Evolutionary conservation across 2,797 vertebrate genomes (phyloP).

Genomic region (Ctenopoma multispine): DNA sequence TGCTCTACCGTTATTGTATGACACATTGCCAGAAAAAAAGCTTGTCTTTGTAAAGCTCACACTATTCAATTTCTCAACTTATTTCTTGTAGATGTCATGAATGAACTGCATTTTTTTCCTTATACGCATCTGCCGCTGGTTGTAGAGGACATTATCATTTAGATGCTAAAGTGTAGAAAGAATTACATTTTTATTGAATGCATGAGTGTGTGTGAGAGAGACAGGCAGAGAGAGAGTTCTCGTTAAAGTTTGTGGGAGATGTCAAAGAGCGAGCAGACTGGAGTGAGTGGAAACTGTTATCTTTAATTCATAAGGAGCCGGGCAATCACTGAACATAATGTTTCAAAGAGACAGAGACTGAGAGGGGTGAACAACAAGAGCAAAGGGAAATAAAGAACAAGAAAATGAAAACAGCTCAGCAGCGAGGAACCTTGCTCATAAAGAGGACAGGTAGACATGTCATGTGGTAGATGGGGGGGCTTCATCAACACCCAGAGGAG

Average conservation of each 20-base stretch:
- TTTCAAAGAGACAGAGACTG: constrained; percentile 36
- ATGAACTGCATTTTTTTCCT: constrained; percentile 28
- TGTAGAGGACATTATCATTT: constrained; percentile 24
- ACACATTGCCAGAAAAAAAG: not conserved
- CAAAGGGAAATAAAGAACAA: constrained; percentile 11
- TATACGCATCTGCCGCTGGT: not conserved
- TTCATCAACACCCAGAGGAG: no score
- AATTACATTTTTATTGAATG: constrained; percentile 28
- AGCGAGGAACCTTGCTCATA: constrained; percentile 21
- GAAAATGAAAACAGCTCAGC: constrained; percentile 14
- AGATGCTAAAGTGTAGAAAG: constrained; percentile 2
- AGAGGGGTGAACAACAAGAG: constrained; percentile 25
- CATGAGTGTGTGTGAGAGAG: not conserved
- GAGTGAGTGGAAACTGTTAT: constrained; percentile 24
- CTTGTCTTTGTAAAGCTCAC: constrained; percentile 13
- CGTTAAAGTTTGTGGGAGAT: constrained; percentile 25
- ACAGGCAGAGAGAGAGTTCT: not conserved
- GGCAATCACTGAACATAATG: constrained; percentile 31
- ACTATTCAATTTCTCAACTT: constrained; percentile 25
- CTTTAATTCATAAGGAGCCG: constrained; percentile 49
- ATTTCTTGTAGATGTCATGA: constrained; percentile 20
- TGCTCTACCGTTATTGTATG: not conserved
- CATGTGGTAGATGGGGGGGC: not conserved
- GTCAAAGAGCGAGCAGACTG: not conserved
- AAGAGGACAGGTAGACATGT: constrained; percentile 3